These are phyloP conservation scores for Chloropsis cyanopogon DNA, from an alignment of 2,113 vertebrate genomes.

Conservation along the genomic window DNA sequence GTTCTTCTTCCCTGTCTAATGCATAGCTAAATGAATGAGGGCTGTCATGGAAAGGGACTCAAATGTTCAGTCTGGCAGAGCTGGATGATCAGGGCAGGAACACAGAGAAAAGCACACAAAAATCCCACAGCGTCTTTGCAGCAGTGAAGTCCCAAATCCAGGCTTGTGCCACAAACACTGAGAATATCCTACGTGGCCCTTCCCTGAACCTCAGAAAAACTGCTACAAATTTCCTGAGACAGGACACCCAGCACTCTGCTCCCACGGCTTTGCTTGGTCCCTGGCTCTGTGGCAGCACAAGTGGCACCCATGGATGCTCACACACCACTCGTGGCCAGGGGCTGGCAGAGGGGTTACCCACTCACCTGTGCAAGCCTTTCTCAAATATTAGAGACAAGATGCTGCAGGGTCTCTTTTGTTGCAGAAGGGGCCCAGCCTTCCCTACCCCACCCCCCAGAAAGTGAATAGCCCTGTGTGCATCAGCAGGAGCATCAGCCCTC, in stretches of 20 bases:
- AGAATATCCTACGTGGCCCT: not conserved
- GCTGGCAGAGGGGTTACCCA: not conserved
- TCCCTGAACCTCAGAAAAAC: not conserved
- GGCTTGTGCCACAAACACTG: not conserved
- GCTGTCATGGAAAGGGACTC: not conserved
- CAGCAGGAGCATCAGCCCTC: not conserved
- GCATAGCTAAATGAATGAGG: not conserved
- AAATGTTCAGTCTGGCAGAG: not conserved
- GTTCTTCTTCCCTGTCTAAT: not conserved
- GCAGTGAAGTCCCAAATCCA: not conserved
- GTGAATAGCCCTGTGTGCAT: accelerated
- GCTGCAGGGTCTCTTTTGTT: not conserved
- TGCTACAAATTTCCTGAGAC: not conserved
- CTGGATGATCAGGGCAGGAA: not conserved
- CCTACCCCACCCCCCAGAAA: not conserved
- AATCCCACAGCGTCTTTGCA: not conserved
- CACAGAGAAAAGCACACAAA: not conserved
- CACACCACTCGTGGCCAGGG: accelerated
- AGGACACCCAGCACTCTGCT: accelerated
- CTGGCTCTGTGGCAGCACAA: accelerated
- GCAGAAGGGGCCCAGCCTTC: not conserved
- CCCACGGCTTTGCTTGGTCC: not conserved
- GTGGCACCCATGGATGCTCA: not conserved
- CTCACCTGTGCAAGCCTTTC: not conserved
- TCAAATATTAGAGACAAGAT: not conserved